Evolutionary conservation across 2,113 vertebrate genomes (phyloP), one percentile per base, ranked within the genome.

Genomic region (Neolamprologus falcicula): DNA sequence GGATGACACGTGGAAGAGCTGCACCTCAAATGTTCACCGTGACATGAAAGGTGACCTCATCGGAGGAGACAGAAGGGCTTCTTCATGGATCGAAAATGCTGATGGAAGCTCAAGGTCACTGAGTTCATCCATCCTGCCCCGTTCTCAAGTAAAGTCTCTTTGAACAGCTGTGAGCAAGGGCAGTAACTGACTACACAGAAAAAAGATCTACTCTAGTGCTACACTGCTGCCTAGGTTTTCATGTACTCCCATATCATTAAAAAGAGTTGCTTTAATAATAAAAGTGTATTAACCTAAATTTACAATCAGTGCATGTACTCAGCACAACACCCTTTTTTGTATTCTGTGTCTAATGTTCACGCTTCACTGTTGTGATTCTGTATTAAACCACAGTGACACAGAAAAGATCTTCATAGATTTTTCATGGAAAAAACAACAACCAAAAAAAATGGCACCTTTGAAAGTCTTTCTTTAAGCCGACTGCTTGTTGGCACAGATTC

Each of bases 21-120:
- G 83, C 54, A 94, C 87, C 89, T 87, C 83, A 63, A 88, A 88
- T 52, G 85, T 33, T 90, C 79, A 21, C 66, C 10, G 4, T 86
- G 95, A 91, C 92, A 94, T 78, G 73, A 91, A 93, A 91, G 90
- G 92, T 94, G 94, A 94, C 92, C 94, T 92, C 90, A 79, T 12
- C 6, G 47, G 55, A 28, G 68, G 86, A 57, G 68, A 90, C 45
- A 73, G 89, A 88, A 59, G 73, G 80, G 91, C 73, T 45, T 79
- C 53, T 16, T 52, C 4, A 11, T 33, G 37, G 93, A 93, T 93
- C 73, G 86, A 94, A 93, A 94, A 94, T 89, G 94, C 87, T 92
- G 91, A 95, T 90, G 83, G 86, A 89, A 73, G 84, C 92, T 93
- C 90, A 94, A 95, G 94, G 95, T 94, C 93, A 93, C 54, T 37